Evolutionary conservation across 2,888 invertebrate species (phyloP), one percentile per base, ranked within the genome.

Genomic region (Epistrophe eligans): DNA sequence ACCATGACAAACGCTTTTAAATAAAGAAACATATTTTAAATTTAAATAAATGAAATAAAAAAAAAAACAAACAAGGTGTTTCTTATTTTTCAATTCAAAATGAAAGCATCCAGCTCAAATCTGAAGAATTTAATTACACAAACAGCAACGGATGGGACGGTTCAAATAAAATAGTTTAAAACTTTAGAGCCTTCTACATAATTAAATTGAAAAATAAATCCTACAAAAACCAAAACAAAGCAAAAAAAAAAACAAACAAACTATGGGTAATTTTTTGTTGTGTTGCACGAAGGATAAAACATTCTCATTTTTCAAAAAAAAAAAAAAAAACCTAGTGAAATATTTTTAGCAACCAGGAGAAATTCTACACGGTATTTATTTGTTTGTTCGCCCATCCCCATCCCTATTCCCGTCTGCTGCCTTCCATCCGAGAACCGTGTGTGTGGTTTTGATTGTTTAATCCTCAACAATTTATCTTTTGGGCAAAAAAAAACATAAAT

Each of bases 401-500:
- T 4, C 9, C 24, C 24, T 3, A 3, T 24, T 2, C 8, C 10
- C 4, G 1, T 15, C 15, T 4, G 1, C 24, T 15, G 38, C 24
- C 13, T 6, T 3, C 40, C 1, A n/a, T 4, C 15, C 28, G 60
- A 38, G 11, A 24, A 24, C 28, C 48, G n/a, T 17, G 60, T 71
- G 70, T 71, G 60, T 70, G 77, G 60, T 50, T 70, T 60, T 77
- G 70, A 77, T 77, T 70, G 77, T 70, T 77, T 71, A 52, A 62
- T 62, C 48, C 43, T 62, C 45, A 43, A 24, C 43, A 52, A 71
- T 79, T 62, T 70, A 70, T 70, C 38, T 77, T 13, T 43, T 28
- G 28, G 40, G 28, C n/a, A 55, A 50, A 4, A n/a, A 67, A 8
- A 35, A 32, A 28, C 17, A 35, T 17, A 9, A 74, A 66, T 6